These are phyloP conservation scores for Rhodinocichla rosea DNA, from an alignment of 2,113 vertebrate genomes.

Conservation along the genomic window DNA sequence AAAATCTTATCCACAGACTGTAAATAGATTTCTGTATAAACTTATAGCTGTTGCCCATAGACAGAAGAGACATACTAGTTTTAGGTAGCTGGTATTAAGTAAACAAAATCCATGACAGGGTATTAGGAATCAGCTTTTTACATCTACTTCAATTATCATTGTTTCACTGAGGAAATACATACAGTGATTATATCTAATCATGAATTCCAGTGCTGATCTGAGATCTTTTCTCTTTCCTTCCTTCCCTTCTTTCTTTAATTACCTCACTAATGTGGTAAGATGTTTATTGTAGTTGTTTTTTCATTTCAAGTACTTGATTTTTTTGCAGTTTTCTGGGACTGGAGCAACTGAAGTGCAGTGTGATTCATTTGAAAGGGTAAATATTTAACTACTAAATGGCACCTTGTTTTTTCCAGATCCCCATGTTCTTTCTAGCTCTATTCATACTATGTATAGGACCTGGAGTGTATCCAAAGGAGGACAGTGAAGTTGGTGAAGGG, in stretches of 20 bases:
- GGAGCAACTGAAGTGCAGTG: background rate
- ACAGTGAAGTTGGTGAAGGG: background rate
- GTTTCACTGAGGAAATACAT: background rate
- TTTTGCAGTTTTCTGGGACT: background rate
- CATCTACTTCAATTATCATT: background rate
- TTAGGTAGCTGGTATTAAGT: background rate
- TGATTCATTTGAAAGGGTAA: slow-evolving; percentile 12
- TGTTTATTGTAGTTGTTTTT: background rate
- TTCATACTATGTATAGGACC: background rate
- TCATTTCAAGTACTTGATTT: slow-evolving; percentile 7
- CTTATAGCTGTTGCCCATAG: background rate
- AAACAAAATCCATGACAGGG: background rate
- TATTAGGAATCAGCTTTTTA: background rate
- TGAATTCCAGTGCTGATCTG: background rate
- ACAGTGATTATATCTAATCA: background rate
- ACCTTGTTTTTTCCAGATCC: background rate
- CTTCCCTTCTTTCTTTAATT: background rate
- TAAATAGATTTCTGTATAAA: background rate
- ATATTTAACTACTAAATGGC: slow-evolving; percentile 25
- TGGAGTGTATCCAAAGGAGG: background rate
- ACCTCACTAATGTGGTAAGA: background rate
- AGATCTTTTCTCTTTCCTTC: background rate
- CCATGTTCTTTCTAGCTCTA: background rate
- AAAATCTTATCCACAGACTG: background rate
- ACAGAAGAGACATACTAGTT: background rate